phyloP scores from a whole-genome alignment of 2,888 invertebrate genomes.

The Helleia helle region DNA sequence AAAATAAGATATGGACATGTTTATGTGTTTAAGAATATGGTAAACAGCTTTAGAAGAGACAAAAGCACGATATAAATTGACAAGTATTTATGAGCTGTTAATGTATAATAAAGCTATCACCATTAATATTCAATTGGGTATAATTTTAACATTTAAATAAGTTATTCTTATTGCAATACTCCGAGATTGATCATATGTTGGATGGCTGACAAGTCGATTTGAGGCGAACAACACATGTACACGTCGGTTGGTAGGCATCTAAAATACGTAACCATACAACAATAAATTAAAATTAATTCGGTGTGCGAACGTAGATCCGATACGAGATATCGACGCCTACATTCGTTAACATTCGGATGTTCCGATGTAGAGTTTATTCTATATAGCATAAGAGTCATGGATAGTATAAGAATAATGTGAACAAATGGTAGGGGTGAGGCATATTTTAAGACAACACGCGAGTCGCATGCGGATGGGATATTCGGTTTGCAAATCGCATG shows the following conservation, averaged over 20 bases:
- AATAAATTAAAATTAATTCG: conserved; percentile 75
- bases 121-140: not conserved
- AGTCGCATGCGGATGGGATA: conserved; percentile 49
- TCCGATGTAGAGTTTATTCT: conserved; percentile 54
- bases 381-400: conserved; percentile 39
- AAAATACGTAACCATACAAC: conserved; percentile 67
- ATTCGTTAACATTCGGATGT: conserved; percentile 69
- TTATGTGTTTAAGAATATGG: not conserved
- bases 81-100: conserved; percentile 1
- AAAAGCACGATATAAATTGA: not conserved
- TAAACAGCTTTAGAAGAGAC: not conserved
- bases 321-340: conserved; percentile 72
- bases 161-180: too few species aligned
- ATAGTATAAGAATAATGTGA: conserved; percentile 60
- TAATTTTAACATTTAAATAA: not conserved
- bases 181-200: too few species aligned
- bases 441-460: conserved; percentile 37
- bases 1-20: not conserved
- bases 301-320: conserved; percentile 73
- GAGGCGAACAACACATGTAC: not conserved
- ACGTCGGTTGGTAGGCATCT: conserved; percentile 66
- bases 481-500: conserved; percentile 44
- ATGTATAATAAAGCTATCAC: not conserved
- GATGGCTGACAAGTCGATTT: too few species aligned
- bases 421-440: conserved; percentile 57